Evolutionary conservation across 2,797 vertebrate species (phyloP).

Genomic region (Sylvia borin): DNA sequence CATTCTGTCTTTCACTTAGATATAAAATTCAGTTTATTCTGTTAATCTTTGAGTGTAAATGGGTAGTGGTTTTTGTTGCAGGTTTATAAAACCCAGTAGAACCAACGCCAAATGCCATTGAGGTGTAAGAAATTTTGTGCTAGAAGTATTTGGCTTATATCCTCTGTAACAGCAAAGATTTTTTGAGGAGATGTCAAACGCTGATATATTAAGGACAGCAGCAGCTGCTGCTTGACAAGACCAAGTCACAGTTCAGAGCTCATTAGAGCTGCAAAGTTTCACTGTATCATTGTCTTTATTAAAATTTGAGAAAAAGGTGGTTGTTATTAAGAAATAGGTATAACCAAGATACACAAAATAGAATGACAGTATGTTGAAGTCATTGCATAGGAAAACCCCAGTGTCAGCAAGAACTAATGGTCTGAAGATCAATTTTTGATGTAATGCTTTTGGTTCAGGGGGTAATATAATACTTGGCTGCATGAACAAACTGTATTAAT

Average conservation of each 20-base stretch:
- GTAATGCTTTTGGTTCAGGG: neutral
- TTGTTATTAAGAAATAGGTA: neutral
- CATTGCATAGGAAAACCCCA: neutral
- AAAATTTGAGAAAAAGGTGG: neutral
- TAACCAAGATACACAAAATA: fast-evolving
- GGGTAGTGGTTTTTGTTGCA: neutral
- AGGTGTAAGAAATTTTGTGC: neutral
- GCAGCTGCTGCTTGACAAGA: neutral
- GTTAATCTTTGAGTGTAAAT: neutral
- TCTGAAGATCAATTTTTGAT: neutral
- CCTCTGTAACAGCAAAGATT: neutral
- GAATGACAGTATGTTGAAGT: neutral
- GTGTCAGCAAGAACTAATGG: neutral
- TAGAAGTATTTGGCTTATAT: neutral
- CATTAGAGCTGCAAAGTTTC: neutral
- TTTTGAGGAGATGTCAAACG: neutral
- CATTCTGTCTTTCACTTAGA: neutral
- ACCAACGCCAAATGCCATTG: neutral
- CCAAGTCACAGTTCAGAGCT: neutral
- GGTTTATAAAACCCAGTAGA: neutral
- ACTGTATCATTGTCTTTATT: neutral
- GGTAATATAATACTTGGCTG: neutral
- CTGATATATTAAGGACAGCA: neutral
- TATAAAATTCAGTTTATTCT: neutral
- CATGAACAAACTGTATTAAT: neutral